Evolutionary conservation across 1,140 invertebrate genomes (phyloP), one percentile per base, ranked within the genome.

Genomic region (Drosophila mayri): DNA sequence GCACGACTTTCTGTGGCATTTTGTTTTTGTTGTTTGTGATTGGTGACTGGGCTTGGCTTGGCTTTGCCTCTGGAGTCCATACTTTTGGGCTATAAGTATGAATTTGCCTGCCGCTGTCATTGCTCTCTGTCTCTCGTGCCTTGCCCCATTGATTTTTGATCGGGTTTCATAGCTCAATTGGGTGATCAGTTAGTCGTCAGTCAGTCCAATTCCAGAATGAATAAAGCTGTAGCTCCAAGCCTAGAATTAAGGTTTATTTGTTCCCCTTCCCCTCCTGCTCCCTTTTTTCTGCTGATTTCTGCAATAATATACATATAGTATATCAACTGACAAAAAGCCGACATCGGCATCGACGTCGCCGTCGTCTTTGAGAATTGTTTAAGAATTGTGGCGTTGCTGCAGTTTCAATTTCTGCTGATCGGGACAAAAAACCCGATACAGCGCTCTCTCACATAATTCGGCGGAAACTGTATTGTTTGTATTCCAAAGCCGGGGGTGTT

Each of bases 171-270:
- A 87, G 76, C 84, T 90, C 84, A 87, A 87, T 87, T 87, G 84
- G 84, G 66, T 66, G 64, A 62, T 44, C 65, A 52, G 30, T 61
- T 32, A 25, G 16, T 16, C 44, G 20, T 35, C 25, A 12, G 57
- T 10, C 43, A 20, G 22, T 18, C n/a, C 25, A 18, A 38, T 64
- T 60, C 77, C 54, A 49, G 80, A 88, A 88, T 87, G 84, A 88
- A 88, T 90, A 80, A 84, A 88, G 84, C 84, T 72, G 85, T 84
- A 68, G 84, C 84, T 84, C 40, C 61, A 57, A 88, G 84, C 81
- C 75, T 90, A 81, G 81, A 88, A 88, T 88, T 88, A 88, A 88
- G 85, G 84, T 88, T 88, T 88, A 88, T 88, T 90, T 80, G 76
- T 81, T 68, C 49, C n/a, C 32, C 32, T 14, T 20, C 18, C 18